phyloP scores from a whole-genome alignment of 2,888 invertebrate genomes.

The Hymenopus coronatus region DNA sequence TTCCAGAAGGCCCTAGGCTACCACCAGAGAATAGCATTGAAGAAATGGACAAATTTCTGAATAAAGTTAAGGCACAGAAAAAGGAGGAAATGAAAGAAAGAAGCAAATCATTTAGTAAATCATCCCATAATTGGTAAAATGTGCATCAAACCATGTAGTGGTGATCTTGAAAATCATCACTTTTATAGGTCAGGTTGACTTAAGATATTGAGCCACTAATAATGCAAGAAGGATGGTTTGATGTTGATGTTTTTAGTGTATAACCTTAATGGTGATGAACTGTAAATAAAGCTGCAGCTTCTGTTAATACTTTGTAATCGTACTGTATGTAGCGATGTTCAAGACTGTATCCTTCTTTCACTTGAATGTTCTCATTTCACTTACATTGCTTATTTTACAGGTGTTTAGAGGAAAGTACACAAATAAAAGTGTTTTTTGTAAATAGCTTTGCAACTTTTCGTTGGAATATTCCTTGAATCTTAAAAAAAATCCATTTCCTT shows the following conservation, averaged over 20 bases:
- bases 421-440: background rate
- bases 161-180: background rate
- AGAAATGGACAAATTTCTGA: slow-evolving; percentile 57
- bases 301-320: background rate
- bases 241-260: background rate
- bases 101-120: slow-evolving; percentile 39
- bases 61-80: slow-evolving; percentile 56
- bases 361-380: background rate
- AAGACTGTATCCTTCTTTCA: background rate
- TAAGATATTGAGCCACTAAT: background rate
- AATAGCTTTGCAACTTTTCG: background rate
- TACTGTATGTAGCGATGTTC: background rate
- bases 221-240: background rate
- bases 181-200: background rate
- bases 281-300: background rate
- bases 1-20: slow-evolving; percentile 24
- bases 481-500: too few relatives aligned
- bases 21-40: slow-evolving; percentile 45
- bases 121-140: slow-evolving; percentile 15
- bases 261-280: background rate
- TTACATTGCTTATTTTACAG: background rate
- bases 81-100: slow-evolving; percentile 57
- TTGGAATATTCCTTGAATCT: background rate
- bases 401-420: background rate
- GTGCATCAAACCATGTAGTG: background rate